phyloP scores from a whole-genome alignment of 2,888 invertebrate genomes.

The Leucozona laternaria region DNA sequence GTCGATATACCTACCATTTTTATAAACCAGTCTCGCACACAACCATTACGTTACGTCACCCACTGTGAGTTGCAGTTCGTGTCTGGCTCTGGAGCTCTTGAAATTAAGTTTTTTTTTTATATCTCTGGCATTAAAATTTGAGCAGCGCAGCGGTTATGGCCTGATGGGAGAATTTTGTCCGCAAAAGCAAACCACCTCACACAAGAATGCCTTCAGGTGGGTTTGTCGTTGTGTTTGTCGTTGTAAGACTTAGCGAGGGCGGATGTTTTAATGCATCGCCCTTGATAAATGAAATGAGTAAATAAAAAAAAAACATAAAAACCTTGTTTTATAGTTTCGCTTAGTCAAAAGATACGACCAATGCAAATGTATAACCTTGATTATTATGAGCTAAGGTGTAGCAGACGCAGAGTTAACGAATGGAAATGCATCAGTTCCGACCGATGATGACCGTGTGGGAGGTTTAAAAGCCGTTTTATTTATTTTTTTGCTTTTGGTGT shows the following conservation, averaged over 20 bases:
- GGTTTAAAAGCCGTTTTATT: neutral
- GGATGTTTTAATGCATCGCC: constrained; percentile 47
- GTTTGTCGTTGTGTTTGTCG: constrained; percentile 23
- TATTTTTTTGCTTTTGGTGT: neutral
- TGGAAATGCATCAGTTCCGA: constrained; percentile 34
- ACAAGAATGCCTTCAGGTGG: constrained; percentile 24
- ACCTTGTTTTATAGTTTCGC: neutral
- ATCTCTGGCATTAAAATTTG: constrained; percentile 7
- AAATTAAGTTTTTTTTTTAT: neutral
- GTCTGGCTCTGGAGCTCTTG: neutral
- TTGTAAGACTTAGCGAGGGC: constrained; percentile 15
- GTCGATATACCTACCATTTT: constrained; percentile 13
- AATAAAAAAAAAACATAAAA: constrained; percentile 35
- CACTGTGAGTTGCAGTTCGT: constrained; percentile 1
- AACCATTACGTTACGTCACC: constrained; percentile 60
- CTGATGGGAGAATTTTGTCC: constrained; percentile 18
- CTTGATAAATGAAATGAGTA: constrained; percentile 49
- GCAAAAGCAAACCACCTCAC: constrained; percentile 13
- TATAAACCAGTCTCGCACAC: constrained; percentile 36
- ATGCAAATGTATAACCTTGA: constrained; percentile 3
- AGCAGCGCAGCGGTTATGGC: neutral
- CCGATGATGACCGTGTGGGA: constrained; percentile 11
- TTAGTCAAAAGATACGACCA: neutral
- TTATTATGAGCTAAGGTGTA: constrained; percentile 3
- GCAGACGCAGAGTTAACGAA: constrained; percentile 10